A percentile compares a stretch with the other conserved stretches of the same genome.
Evolutionary conservation across 2,797 vertebrate species (phyloP).

Genomic region (Eulemur rubriventer): DNA sequence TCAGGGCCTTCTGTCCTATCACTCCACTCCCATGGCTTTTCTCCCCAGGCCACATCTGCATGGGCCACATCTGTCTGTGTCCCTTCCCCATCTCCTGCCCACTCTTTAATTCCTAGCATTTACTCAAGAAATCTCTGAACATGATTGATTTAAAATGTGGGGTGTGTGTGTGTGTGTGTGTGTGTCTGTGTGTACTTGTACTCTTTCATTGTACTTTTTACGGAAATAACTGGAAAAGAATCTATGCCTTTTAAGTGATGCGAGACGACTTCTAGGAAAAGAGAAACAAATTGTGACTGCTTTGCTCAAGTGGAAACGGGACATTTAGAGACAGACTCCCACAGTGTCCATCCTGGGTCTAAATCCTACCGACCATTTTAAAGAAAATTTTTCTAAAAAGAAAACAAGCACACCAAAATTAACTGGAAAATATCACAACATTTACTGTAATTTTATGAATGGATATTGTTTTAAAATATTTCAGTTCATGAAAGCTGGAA

Average conservation of each 20-base stretch:
- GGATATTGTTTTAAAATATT: constrained; percentile 1
- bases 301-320: neutral
- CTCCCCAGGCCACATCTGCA: neutral
- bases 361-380: neutral
- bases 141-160: neutral
- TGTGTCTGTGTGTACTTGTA: neutral
- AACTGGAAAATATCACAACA: neutral
- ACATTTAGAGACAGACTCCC: neutral
- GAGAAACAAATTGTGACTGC: neutral
- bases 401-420: constrained; percentile 7
- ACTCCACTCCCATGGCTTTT: neutral
- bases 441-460: constrained; percentile 22
- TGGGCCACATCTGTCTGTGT: neutral
- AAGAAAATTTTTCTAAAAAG: neutral
- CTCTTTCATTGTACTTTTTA: neutral
- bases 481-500: neutral
- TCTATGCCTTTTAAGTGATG: neutral
- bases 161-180: neutral
- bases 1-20: neutral
- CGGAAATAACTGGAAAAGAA: constrained; percentile 21
- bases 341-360: neutral
- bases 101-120: neutral
- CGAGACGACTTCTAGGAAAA: constrained; percentile 11
- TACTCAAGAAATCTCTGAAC: neutral
- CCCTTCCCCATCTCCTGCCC: neutral